Conservation (phyloP, 2,113 vertebrate species). For the Thalassoma bifasciatum region DNA sequence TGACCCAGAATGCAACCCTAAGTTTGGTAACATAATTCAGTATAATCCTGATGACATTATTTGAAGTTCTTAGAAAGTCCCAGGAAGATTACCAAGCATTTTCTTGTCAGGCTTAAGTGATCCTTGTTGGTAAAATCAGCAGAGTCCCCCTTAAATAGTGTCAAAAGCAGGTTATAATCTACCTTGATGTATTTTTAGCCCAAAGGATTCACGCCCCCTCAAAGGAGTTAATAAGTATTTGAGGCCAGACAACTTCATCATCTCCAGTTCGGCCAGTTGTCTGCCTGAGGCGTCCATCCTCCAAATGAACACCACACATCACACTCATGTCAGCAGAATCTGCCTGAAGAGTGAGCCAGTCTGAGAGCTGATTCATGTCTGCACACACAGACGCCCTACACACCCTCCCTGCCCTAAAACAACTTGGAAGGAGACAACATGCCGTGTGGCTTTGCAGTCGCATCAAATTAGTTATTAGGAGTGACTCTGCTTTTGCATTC, state of each 20-base stretch:
- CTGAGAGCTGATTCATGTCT: conserved; percentile 43
- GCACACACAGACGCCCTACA: conserved; percentile 10
- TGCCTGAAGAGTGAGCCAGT: conserved; percentile 3
- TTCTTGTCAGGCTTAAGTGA: neutral
- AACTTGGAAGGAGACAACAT: conserved; percentile 29
- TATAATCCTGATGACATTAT: neutral
- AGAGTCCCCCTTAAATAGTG: neutral
- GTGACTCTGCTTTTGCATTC: conserved; percentile 1
- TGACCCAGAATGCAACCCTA: no score
- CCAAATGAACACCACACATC: conserved; percentile 36
- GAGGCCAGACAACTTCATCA: conserved; percentile 23
- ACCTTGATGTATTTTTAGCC: neutral
- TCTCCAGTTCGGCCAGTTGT: conserved; percentile 18
- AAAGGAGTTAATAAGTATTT: conserved; percentile 7
- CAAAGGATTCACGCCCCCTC: neutral
- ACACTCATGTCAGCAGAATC: conserved; percentile 20
- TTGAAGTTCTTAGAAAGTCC: neutral
- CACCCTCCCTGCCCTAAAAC: conserved; percentile 17
- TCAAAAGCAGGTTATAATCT: neutral
- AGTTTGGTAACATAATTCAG: neutral
- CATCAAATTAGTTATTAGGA: conserved; percentile 37
- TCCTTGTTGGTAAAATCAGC: neutral
- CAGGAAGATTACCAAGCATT: neutral
- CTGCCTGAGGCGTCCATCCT: conserved; percentile 6
- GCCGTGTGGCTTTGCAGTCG: conserved; percentile 22